Evolutionary conservation across 2,113 vertebrate genomes (phyloP), one percentile per base, ranked within the genome.

Genomic region (Dromaius novaehollandiae): DNA sequence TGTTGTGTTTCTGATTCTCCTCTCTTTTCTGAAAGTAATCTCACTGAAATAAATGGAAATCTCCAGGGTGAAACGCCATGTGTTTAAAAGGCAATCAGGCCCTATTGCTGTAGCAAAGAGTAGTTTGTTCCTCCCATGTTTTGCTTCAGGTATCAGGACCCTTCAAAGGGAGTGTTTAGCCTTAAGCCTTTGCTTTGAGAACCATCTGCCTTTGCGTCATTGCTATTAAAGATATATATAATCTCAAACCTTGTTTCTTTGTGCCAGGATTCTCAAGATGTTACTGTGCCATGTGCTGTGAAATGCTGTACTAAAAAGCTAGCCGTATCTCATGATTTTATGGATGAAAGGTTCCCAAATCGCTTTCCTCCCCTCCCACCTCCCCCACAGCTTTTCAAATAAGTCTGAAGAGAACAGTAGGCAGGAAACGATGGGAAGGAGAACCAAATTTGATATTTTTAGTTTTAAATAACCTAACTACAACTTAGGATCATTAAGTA

Each of bases 241-340:
- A 96, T 96, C 96, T 97, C 92, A 91, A 96, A 86, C 71, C 82
- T 97, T 94, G 51, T 90, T 91, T 94, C 93, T 93, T 95, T 97
- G 93, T 97, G 95, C 96, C 97, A 97, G 93, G 93, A 97, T 97
- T 97, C 97, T 98, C 97, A 98, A 97, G 97, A 98, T 97, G 96
- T 97, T 98, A 97, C 97, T 91, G 96, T 98, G 97, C 97, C 97
- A 98, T 98, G 98, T 98, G 97, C 97, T 95, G 97, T 96, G 97
- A 98, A 98, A 97, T 96, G 96, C 97, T 97, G 95, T 91, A 88
- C 97, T 96, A 93, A 97, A 97, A 97, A 98, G 93, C 97, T 95
- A 95, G 96, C 87, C 94, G 46, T 92, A 89, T 96, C 96, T 97
- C 95, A 97, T 96, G 89, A 96, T 95, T 96, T 97, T 97, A 94